phyloP scores from a whole-genome alignment of 2,888 invertebrate genomes.

The Platynereis dumerilii region DNA sequence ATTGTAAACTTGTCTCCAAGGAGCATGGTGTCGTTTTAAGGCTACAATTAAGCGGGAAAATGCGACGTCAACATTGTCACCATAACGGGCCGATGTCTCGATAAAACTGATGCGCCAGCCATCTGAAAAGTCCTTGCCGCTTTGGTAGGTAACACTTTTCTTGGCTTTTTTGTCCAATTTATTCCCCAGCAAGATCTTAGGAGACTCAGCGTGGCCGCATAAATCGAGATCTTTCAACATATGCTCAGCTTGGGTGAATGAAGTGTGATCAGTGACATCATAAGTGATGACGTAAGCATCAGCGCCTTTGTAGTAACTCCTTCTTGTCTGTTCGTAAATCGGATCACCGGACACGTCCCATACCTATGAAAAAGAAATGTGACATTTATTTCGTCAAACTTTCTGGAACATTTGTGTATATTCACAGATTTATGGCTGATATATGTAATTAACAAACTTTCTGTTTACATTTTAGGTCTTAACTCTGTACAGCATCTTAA shows the following conservation, averaged over 20 bases:
- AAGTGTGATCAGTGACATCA: constrained; percentile 26
- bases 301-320: constrained; percentile 34
- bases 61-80: constrained; percentile 25
- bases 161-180: constrained; percentile 27
- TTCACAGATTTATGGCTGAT: too few species aligned
- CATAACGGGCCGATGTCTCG: constrained; percentile 28
- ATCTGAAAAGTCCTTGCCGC: constrained; percentile 31
- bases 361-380: too few species aligned
- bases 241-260: constrained; percentile 28
- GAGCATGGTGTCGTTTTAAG: constrained; percentile 33
- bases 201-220: constrained; percentile 14
- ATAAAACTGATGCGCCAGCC: constrained; percentile 33
- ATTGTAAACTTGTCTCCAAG: constrained; percentile 34
- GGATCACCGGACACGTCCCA: constrained; percentile 36
- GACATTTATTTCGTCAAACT: too few species aligned
- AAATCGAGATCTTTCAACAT: constrained; percentile 31
- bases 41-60: constrained; percentile 28
- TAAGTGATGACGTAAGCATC: constrained; percentile 35
- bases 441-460: too few species aligned
- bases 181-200: constrained; percentile 35
- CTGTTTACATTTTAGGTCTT: too few species aligned
- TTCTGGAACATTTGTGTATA: too few species aligned
- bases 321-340: constrained; percentile 25
- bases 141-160: constrained; percentile 13
- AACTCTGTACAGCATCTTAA: too few species aligned